Base-by-base conservation (phyloP, 2,888 invertebrate species). In the Villa cingulata region DNA sequence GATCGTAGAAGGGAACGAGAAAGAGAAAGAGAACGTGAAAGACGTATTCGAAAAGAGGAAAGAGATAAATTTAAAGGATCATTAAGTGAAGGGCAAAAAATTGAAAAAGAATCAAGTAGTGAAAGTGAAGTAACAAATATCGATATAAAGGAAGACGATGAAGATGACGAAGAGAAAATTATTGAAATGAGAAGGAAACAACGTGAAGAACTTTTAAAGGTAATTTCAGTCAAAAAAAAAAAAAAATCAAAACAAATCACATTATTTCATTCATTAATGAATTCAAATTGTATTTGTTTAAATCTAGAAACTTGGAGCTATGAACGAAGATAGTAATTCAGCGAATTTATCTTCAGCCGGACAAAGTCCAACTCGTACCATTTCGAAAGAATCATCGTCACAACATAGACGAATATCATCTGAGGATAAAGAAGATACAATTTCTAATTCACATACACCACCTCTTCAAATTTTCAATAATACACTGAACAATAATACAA, bases 81-180 rank as follows among this genome's bases (percentile, higher is more conserved):
- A 16, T 63, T 83, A 17, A 86, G 86, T 49, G 90, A 91, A 64
- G 85, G 87, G 2, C 73, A 87, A 54, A 82, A 82, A 56, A 64
- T 75, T 7, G 76, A 77, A 51, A 78, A 81, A 6, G 77, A 78
- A 2, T 81, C 78, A 57, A 80, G 80, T 4, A 80, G 79, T 27
- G 84, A 81, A 53, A 82, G 80, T 53, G 84, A 84, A 52, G 72
- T 79, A 4, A 66, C 63, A 44, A 78, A 83, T 60, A 74, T 84
- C 48, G 80, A 86, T 57, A 80, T 88, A 46, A 80, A 85, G 59
- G 76, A 87, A 17, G 88, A 91, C 51, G 89, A 91, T 53, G 91
- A 90, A 51, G 91, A 92, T 65, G 88, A 90, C 58, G 95, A 95
- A 62, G 91, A 95, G 64, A 83, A 83, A 57, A 88, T 94, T 56